Evolutionary conservation across 2,797 vertebrate species (phyloP).

Genomic region (Sparus aurata): DNA sequence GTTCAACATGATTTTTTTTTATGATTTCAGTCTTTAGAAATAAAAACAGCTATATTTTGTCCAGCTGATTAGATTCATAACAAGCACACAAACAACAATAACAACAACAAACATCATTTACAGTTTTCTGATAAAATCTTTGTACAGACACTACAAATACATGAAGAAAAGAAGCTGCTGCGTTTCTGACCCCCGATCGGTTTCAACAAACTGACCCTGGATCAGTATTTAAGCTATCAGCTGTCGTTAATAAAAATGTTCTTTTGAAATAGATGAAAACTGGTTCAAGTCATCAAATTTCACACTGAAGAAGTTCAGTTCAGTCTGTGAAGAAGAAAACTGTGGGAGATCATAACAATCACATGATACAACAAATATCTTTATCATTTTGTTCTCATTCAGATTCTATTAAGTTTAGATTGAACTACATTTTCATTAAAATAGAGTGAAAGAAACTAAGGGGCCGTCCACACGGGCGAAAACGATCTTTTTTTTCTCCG

Average conservation of each 20-base stretch:
- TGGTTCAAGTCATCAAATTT: not conserved
- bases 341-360: not conserved
- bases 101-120: conserved; percentile 70
- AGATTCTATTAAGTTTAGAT: not conserved
- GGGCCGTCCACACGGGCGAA: too few relatives aligned
- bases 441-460: not conserved
- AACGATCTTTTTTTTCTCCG: too few relatives aligned
- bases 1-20: not conserved
- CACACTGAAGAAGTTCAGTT: not conserved
- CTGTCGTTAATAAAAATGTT: not conserved
- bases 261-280: too few relatives aligned
- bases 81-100: conserved; percentile 61
- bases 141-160: conserved; percentile 61
- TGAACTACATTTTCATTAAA: not conserved
- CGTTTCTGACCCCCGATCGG: conserved; percentile 37
- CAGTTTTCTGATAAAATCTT: conserved; percentile 67
- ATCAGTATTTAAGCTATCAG: not conserved
- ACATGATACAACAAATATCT: conserved; percentile 1
- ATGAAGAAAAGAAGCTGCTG: conserved; percentile 10
- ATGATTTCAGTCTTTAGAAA: conserved; percentile 11
- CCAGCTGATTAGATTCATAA: conserved; percentile 73
- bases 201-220: not conserved
- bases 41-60: conserved; percentile 23
- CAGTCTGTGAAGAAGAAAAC: too few relatives aligned
- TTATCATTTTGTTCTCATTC: too few relatives aligned